Evolutionary conservation across 2,113 vertebrate species (phyloP), one percentile per base, ranked within the genome.

Genomic region (Sorex fumeus): DNA sequence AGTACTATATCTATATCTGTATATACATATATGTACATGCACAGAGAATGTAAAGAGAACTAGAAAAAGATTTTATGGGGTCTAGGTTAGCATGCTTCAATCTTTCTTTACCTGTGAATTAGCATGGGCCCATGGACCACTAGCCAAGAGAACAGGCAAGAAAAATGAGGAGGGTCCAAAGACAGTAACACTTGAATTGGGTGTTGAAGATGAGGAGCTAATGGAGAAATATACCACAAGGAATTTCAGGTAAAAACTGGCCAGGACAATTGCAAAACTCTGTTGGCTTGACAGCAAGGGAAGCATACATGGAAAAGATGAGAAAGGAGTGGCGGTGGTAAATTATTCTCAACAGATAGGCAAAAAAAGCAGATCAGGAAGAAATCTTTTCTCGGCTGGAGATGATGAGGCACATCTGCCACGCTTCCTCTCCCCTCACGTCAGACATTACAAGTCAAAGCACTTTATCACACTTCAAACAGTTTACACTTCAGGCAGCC

Each of bases 351-450:
- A 60, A 67, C 43, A 91, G 57, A 57, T 11, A 32, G 70, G 40
- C 32, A 93, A 57, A 82, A 82, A 92, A 47, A 50, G 60, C 76
- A 76, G 27, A 80, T 34, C 71, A 34, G 23, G 8, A 77, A 69
- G 32, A 67, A 9, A 91, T 15, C 9, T 12, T 40, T 34, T 82
- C 71, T 36, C 40, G 4, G 91, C 88, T 34, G 9, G 9, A 15
- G 47, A 53, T 34, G 62, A 86, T 0, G 0, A 8, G 11, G 64
- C 53, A 90, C 36, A 60, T 40, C 81, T 85, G 88, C 71, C 64
- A 2, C 2, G 64, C 25, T 18, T 23, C 34, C 45, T n/a, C 82
- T 87, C 27, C 32, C 28, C 30, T 32, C 15, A 6, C 0, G 4
- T 18, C 84, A 77, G 69, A 84, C 69, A 50, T 70, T 30, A 81